These are phyloP conservation scores for Pithys albifrons DNA, from an alignment of 2,113 vertebrate species.

Conservation along the genomic window DNA sequence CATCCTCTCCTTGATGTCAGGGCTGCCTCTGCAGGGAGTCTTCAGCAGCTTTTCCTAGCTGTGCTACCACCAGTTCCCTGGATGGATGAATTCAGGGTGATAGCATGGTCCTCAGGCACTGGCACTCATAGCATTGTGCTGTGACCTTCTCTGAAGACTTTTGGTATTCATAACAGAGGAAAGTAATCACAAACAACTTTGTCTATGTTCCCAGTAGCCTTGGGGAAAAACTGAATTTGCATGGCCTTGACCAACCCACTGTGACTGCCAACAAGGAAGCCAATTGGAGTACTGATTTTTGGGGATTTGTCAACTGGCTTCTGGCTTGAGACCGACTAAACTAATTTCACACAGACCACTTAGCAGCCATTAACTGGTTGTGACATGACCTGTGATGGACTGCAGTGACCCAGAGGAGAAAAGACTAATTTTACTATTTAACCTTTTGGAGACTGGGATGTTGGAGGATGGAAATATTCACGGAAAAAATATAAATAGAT, in stretches of 20 bases:
- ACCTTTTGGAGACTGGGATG: background rate
- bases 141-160: conserved; percentile 14
- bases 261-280: background rate
- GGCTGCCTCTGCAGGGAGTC: background rate
- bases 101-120: background rate
- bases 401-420: background rate
- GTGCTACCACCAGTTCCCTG: background rate
- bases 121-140: background rate
- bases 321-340: conserved; percentile 31
- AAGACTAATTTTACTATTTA: background rate
- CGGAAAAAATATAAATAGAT: background rate
- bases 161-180: background rate
- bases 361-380: conserved; percentile 14
- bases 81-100: background rate
- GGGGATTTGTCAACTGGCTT: conserved; percentile 23
- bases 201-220: background rate
- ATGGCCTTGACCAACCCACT: conserved; percentile 2
- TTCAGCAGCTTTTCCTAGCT: background rate
- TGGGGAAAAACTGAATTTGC: background rate
- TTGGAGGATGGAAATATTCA: background rate
- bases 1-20: background rate
- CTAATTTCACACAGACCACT: conserved; percentile 14
- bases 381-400: background rate
- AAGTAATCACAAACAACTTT: background rate
- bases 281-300: background rate